Evolutionary conservation across 2,888 invertebrate species (phyloP).

Genomic region (Volucella inanis): DNA sequence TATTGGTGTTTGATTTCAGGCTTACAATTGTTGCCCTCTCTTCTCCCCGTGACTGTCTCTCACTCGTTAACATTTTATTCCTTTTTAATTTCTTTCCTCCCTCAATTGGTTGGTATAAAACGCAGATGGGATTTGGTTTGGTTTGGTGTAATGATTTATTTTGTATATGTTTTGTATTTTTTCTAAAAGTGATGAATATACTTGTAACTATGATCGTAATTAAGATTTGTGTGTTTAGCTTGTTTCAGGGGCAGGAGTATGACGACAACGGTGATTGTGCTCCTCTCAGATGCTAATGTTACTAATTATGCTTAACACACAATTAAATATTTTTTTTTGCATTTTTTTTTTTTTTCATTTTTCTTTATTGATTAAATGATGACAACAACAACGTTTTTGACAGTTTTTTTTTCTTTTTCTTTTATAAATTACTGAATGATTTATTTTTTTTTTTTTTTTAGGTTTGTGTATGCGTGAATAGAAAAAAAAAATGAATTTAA

Average conservation of each 20-base stretch:
- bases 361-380: slow-evolving; percentile 67
- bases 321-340: slow-evolving; percentile 34
- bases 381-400: slow-evolving; percentile 74
- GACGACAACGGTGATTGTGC: slow-evolving; percentile 67
- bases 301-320: slow-evolving; percentile 64
- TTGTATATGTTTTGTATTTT: slow-evolving; percentile 32
- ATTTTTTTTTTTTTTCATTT: slow-evolving; percentile 43
- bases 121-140: slow-evolving; percentile 60
- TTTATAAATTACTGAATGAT: slow-evolving; percentile 70
- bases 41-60: slow-evolving; percentile 43
- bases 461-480: slow-evolving; percentile 49
- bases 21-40: slow-evolving; percentile 50
- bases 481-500: slow-evolving; percentile 83
- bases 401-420: slow-evolving; percentile 54
- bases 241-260: slow-evolving; percentile 56
- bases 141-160: slow-evolving; percentile 59
- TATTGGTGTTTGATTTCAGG: slow-evolving; percentile 48
- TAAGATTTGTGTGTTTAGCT: slow-evolving; percentile 21
- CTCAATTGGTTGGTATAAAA: slow-evolving; percentile 22
- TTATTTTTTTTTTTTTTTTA: slow-evolving; percentile 46
- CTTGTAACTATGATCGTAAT: slow-evolving; percentile 32
- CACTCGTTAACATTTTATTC: slow-evolving; percentile 29
- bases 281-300: slow-evolving; percentile 65
- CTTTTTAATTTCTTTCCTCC: neutral
- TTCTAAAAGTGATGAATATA: slow-evolving; percentile 46